Percentiles rank a stretch among this genome's conserved stretches.
Conservation (phyloP, 23 tunicate genomes). For the Halocynthia aurantium region DNA sequence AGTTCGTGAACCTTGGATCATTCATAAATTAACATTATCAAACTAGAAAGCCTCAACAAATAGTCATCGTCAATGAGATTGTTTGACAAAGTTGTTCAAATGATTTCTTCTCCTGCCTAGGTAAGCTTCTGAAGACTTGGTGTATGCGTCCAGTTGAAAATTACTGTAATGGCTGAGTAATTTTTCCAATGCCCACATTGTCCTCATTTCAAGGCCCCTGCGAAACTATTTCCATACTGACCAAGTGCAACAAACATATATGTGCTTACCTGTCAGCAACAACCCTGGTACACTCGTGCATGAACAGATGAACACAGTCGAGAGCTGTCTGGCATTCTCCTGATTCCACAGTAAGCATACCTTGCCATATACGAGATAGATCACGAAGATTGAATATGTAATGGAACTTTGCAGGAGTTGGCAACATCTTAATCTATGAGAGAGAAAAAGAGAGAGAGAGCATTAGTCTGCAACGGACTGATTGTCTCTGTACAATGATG, state of each 20-base stretch:
- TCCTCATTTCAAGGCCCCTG: no score
- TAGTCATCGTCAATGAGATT: no score
- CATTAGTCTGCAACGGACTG: background rate
- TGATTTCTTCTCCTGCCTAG: no score
- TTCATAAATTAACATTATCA: no score
- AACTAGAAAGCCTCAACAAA: no score
- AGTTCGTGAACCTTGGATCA: conserved; percentile 64
- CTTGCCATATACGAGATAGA: conserved; percentile 98
- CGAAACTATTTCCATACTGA: no score
- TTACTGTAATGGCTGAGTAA: no score
- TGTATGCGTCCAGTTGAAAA: no score
- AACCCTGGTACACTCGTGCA: conserved; percentile 96
- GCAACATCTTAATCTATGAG: conserved; percentile 82
- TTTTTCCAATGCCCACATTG: no score
- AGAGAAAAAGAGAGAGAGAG: background rate
- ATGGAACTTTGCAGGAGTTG: conserved; percentile 99
- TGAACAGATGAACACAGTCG: conserved; percentile 51
- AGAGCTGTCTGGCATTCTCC: conserved; percentile 40
- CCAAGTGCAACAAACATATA: no score
- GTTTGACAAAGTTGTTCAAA: no score
- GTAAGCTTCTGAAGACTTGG: no score
- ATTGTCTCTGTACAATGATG: background rate
- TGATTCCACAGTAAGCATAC: conserved; percentile 68
- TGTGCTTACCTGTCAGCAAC: conserved; percentile 78
- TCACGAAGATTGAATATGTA: conserved; percentile 99